Base-by-base conservation (phyloP, 2,797 vertebrate genomes). In the Lemur catta region DNA sequence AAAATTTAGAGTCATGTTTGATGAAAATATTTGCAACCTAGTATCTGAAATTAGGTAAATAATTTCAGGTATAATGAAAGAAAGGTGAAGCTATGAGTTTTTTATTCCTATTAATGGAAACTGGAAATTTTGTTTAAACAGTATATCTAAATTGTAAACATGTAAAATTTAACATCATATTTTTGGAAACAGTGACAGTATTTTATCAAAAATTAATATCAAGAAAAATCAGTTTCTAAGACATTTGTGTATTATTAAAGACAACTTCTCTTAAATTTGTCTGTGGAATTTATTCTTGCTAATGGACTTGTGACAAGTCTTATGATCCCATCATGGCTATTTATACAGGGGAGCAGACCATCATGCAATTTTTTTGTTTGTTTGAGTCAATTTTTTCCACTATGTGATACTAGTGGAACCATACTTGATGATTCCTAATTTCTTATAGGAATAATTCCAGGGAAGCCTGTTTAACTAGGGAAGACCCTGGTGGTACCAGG, bases 231-330 rank as follows among this genome's bases (percentile, higher is more conserved):
- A 67, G 18, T 96, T 89, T 91, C 38, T 82, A 89, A 93, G 33
- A 33, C 63, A 86, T 67, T 81, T 87, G 38, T 71, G 8, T 52
- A 17, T 80, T 67, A 22, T 55, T 46, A 92, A 69, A 69, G 30
- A 74, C 67, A 78, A n/a, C 4, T 52, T 92, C 85, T 87, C 52
- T 76, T 80, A 63, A 61, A 75, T 81, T 94, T 57, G 52, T 81
- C 57, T 87, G 96, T 71, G 50, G 80, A 69, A 79, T 91, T 93
- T 89, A 43, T 86, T 93, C 48, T 92, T 95, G 48, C 38, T 94
- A 38, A 72, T 85, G 55, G 38, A 46, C 82, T 65, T 78, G 10
- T 89, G 91, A 78, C n/a, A 95, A 81, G 63, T 10, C 50, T 93
- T 92, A 38, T 86, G 84, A 86, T 82, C 43, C 4, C 71, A 17